Evolutionary conservation across 2,888 invertebrate genomes (phyloP).

Genomic region (Charanyca ferruginea): DNA sequence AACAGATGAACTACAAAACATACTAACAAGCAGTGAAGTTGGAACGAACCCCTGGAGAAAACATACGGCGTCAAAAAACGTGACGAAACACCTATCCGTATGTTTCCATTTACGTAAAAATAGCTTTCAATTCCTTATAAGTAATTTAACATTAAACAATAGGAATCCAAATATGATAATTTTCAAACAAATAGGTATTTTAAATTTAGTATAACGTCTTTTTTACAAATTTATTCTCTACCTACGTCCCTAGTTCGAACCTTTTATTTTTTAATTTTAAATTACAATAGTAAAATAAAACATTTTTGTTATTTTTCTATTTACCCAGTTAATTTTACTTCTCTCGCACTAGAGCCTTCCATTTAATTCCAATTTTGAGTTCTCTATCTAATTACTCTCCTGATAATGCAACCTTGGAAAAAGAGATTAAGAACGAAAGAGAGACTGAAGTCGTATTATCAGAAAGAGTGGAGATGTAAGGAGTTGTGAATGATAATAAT

Average conservation of each 20-base stretch:
- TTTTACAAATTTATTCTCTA: conserved; percentile 79
- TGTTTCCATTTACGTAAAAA: conserved; percentile 58
- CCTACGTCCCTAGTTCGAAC: conserved; percentile 79
- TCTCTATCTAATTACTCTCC: conserved; percentile 63
- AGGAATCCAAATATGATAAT: conserved; percentile 28
- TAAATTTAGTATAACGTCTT: conserved; percentile 26
- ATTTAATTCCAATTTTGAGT: conserved; percentile 65
- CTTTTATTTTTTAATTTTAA: conserved; percentile 72
- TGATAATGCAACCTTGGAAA: conserved; percentile 56
- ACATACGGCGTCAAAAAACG: conserved; percentile 39
- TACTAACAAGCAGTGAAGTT: conserved; percentile 28
- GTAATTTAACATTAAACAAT: conserved; percentile 39
- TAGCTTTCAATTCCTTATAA: conserved; percentile 67
- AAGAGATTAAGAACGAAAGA: conserved; percentile 36
- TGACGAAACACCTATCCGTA: conserved; percentile 39
- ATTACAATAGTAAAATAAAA: conserved; percentile 79
- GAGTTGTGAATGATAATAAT: conserved; percentile 45
- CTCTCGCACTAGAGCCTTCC: conserved; percentile 61
- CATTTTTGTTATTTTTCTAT: conserved; percentile 67
- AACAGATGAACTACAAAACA: conserved; percentile 11
- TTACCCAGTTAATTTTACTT: conserved; percentile 66
- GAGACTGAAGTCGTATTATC: conserved; percentile 60
- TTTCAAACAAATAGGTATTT: conserved; percentile 26
- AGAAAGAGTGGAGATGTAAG: conserved; percentile 54
- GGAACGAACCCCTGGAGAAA: conserved; percentile 36